Percentiles rank a stretch among this genome's conserved stretches.
Conservation (phyloP, 2,888 invertebrate species). For the Drosophila rellima region DNA sequence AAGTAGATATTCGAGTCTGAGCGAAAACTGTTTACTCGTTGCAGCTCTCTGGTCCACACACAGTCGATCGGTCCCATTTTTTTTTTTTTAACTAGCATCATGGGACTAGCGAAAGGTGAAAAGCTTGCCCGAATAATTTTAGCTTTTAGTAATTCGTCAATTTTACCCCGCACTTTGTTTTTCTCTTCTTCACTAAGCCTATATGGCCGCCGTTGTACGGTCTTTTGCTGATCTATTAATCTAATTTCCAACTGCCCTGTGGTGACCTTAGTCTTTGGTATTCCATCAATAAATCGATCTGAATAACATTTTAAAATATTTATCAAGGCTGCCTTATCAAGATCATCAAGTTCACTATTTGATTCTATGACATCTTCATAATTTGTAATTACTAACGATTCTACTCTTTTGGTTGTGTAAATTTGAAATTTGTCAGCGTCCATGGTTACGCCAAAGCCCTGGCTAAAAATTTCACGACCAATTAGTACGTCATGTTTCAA, state of each 20-base stretch:
- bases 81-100: slow-evolving; percentile 11
- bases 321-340: neutral
- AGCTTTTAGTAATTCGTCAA: slow-evolving; percentile 13
- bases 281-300: slow-evolving; percentile 16
- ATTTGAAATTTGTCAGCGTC: slow-evolving; percentile 21
- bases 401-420: slow-evolving; percentile 11
- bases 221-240: neutral
- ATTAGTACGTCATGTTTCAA: too few relatives aligned
- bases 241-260: slow-evolving; percentile 13
- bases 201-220: too few relatives aligned
- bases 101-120: slow-evolving; percentile 20
- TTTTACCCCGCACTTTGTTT: slow-evolving; percentile 3
- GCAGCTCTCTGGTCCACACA: too few relatives aligned
- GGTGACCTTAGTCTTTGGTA: slow-evolving; percentile 13
- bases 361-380: slow-evolving; percentile 4
- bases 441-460: slow-evolving; percentile 11
- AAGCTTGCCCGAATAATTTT: slow-evolving; percentile 16
- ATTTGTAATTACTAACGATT: neutral
- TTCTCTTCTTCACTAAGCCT: slow-evolving; percentile 19
- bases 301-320: slow-evolving; percentile 7
- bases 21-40: too few relatives aligned
- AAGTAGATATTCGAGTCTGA: too few relatives aligned
- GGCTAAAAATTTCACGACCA: slow-evolving; percentile 4
- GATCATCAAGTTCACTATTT: neutral
- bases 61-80: slow-evolving; percentile 2